Evolutionary conservation across 2,797 vertebrate species (phyloP).

Genomic region (Cacajao melanocephalus): DNA sequence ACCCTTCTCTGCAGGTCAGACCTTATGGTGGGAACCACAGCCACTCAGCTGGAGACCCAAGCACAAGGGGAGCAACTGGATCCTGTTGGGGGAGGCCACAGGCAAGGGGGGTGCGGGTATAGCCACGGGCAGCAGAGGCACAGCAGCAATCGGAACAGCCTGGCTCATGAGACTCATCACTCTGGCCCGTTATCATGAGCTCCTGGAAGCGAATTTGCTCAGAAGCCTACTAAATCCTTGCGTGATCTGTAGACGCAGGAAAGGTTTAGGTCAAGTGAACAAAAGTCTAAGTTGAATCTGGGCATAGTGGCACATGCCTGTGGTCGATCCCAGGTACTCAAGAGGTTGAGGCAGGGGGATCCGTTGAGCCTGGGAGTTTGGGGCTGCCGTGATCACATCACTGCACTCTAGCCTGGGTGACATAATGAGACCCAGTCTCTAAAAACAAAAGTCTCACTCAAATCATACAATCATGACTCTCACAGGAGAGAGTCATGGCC

Average conservation of each 20-base stretch:
- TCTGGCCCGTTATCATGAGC: accelerated
- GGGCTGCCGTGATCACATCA: not conserved
- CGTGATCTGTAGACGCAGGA: not conserved
- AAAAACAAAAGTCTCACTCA: not conserved
- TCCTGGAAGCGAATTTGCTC: not conserved
- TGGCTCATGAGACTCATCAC: not conserved
- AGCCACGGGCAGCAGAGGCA: not conserved
- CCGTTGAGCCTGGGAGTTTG: too few species aligned
- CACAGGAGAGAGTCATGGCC: not conserved
- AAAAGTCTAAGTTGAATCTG: not conserved
- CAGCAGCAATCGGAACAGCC: not conserved
- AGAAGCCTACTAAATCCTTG: too few species aligned
- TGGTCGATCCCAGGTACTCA: not conserved
- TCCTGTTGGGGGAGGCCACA: not conserved
- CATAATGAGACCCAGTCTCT: not conserved
- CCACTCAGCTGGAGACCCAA: not conserved
- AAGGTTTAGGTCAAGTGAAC: not conserved
- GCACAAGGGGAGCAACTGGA: not conserved
- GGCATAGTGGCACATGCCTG: not conserved
- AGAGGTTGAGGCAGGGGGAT: not conserved
- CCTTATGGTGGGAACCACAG: not conserved
- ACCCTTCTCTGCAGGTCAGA: not conserved
- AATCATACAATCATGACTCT: too few species aligned
- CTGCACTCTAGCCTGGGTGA: not conserved
- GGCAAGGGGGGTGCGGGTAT: accelerated